phyloP scores from a whole-genome alignment of 2,113 vertebrate genomes.

The Motacilla tschutschensis region DNA sequence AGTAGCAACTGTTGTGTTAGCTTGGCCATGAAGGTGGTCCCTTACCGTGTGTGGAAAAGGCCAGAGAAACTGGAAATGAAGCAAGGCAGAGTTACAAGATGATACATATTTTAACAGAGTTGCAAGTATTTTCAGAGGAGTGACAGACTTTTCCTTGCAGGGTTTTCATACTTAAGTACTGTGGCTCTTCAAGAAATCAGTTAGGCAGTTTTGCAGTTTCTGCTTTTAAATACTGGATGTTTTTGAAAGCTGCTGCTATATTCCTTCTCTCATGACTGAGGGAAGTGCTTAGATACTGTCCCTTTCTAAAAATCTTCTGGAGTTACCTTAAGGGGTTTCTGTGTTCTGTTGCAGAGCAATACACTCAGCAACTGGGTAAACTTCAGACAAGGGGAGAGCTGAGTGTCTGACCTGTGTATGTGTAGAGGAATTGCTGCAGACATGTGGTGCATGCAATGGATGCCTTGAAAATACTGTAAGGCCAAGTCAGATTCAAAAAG shows the following conservation, averaged over 20 bases:
- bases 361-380: neutral
- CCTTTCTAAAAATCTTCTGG: neutral
- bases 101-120: neutral
- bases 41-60: neutral
- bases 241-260: neutral
- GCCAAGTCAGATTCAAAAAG: neutral
- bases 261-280: neutral
- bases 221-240: neutral
- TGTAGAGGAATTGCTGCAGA: neutral
- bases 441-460: rapidly evolving
- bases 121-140: neutral
- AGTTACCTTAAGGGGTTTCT: neutral
- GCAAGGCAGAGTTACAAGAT: neutral
- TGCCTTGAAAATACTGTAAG: neutral
- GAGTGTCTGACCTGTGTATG: neutral
- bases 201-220: neutral
- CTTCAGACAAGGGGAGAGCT: neutral
- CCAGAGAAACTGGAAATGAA: neutral
- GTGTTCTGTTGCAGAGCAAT: neutral
- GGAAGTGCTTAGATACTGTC: neutral
- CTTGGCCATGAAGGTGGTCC: neutral
- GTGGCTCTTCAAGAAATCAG: neutral
- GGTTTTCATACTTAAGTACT: neutral
- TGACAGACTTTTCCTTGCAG: neutral
- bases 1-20: neutral